These are phyloP conservation scores for Darevskia nairensis DNA, from an alignment of 2,797 vertebrate species.

Conservation along the genomic window DNA sequence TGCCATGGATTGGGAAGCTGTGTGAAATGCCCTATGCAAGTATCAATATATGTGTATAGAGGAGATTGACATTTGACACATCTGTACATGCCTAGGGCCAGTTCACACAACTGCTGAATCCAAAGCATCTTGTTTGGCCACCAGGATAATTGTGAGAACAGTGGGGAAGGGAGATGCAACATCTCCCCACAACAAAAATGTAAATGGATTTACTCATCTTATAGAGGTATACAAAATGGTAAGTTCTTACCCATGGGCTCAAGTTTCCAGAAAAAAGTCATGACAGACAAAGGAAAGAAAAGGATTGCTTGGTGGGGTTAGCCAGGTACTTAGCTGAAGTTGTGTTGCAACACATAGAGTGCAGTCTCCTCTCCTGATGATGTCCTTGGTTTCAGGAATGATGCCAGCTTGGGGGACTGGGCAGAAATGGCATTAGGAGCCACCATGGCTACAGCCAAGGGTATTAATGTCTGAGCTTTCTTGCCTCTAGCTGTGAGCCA, in stretches of 20 bases:
- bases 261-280: not conserved
- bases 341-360: not conserved
- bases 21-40: not conserved
- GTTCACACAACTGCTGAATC: not conserved
- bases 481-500: no score
- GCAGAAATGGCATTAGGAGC: not conserved
- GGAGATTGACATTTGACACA: not conserved
- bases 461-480: not conserved
- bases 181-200: no score
- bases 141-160: not conserved
- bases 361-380: not conserved
- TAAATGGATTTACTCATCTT: no score
- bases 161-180: no score
- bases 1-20: not conserved
- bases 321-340: not conserved
- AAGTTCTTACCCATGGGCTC: not conserved
- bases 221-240: not conserved
- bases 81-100: not conserved
- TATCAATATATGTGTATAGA: not conserved
- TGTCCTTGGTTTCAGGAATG: not conserved
- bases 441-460: not conserved
- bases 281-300: not conserved
- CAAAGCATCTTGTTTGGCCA: not conserved
- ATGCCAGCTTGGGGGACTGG: not conserved
- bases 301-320: not conserved